A percentile compares a stretch with the other conserved stretches of the same genome.
These are phyloP conservation scores for Lasius platythorax DNA, from an alignment of 2,888 invertebrate species.

Conservation along the genomic window DNA sequence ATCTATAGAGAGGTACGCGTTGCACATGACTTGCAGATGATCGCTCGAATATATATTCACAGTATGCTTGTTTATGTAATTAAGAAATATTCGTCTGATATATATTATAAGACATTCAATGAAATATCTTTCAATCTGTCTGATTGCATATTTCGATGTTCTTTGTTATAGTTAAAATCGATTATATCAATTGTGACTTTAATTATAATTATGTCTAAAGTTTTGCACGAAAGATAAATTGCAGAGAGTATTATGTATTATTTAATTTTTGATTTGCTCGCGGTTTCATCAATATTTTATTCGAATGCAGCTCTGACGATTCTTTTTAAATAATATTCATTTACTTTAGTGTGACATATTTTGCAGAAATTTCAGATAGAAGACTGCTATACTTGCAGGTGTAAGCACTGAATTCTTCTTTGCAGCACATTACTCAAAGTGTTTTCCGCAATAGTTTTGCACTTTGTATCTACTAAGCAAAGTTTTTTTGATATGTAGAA, in stretches of 20 bases:
- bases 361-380: constrained; percentile 55
- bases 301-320: neutral
- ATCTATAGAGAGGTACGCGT: constrained; percentile 7
- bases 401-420: constrained; percentile 21
- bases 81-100: neutral
- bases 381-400: neutral
- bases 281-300: constrained; percentile 22
- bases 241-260: constrained; percentile 4
- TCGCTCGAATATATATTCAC: neutral
- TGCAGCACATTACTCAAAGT: neutral
- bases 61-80: neutral
- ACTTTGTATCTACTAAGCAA: neutral
- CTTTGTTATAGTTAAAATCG: neutral
- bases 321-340: constrained; percentile 37
- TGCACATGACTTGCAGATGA: constrained; percentile 40
- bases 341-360: constrained; percentile 55
- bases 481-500: neutral
- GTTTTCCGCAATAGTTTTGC: neutral
- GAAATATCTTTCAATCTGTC: neutral
- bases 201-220: neutral
- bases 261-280: constrained; percentile 13
- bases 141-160: neutral
- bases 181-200: neutral
- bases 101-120: neutral
- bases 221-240: constrained; percentile 4